Evolutionary conservation across 2,797 vertebrate species (phyloP).

Genomic region (Scolopax rusticola): DNA sequence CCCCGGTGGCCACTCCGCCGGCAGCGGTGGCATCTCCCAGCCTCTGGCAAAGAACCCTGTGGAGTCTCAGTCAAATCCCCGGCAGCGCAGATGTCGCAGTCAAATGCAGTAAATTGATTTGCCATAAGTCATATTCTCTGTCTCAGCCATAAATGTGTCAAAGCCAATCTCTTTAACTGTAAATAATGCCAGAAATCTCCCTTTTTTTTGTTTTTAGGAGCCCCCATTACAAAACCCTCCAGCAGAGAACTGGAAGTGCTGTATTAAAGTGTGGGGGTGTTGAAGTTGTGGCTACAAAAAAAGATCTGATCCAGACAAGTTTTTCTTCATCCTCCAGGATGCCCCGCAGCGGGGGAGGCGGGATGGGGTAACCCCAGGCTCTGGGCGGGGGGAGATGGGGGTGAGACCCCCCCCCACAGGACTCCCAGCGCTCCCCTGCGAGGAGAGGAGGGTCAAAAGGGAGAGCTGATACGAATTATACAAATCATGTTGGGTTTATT

Average conservation of each 20-base stretch:
- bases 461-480: neutral
- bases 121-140: conserved; percentile 43
- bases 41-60: neutral
- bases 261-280: neutral
- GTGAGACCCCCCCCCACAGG: neutral
- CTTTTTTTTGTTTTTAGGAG: neutral
- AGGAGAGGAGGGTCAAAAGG: neutral
- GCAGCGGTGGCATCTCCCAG: neutral
- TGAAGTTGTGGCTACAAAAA: neutral
- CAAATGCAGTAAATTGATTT: conserved; percentile 47
- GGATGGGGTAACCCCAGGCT: neutral
- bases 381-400: neutral
- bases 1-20: fast-evolving
- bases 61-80: neutral
- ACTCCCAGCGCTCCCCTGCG: neutral
- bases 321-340: neutral
- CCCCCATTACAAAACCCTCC: neutral
- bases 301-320: neutral
- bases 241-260: neutral
- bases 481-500: neutral
- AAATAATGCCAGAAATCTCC: conserved; percentile 45
- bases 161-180: conserved; percentile 15
- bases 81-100: neutral
- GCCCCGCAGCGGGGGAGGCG: fast-evolving
- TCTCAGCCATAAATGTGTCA: conserved; percentile 36